Base-by-base conservation (phyloP, 37 sponge, comb jelly and placozoan species). In the Theonella swinhoei region DNA sequence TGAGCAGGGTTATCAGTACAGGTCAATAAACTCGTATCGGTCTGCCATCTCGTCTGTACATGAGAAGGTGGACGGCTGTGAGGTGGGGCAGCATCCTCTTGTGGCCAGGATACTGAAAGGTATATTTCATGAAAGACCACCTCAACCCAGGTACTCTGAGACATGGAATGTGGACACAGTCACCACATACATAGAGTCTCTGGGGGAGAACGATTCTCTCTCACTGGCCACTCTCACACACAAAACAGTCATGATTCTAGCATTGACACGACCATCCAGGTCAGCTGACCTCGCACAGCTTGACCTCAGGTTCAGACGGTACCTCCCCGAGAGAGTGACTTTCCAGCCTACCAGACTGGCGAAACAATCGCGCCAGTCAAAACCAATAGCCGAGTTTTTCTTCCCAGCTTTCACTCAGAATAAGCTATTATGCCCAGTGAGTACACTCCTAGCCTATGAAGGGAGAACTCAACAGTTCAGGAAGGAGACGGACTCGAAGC, bases 161-260 rank as follows among this genome's bases (percentile, higher is more conserved):
- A 81, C 82, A 24, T 87, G 88, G 88, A 83, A 88, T 71, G 72
- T 82, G 36, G 22, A 41, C 59, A 65, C 9, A 28, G 88, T 80
- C 24, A 83, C 76, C 38, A 19, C 32, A 33, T 81, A 71, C 72
- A 35, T 81, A 22, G 62, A 34, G 4, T 34, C 41, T 24, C 3
- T 71, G 33, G 77, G 77, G 9, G 72, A 79, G 8, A 86, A 86
- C 42, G 26, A 79, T 5, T 25, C 14, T 17, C 72, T 76, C 28
- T 36, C 78, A 25, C 33, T 86, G 14, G 7, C n/a, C 17, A 25
- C n/a, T 1, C 70, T 80, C 14, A 68, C 80, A 2, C 70, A 38
- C 42, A 77, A 86, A 28, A 31, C 64, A 1, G 65, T 61, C 26
- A 58, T 74, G 39, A 22, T 82, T 4, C 37, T 82, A 33, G 84